Percentiles rank a stretch among this genome's conserved stretches.
These are phyloP conservation scores for Thymelicus acteon DNA, from an alignment of 2,888 invertebrate genomes.

Conservation along the genomic window DNA sequence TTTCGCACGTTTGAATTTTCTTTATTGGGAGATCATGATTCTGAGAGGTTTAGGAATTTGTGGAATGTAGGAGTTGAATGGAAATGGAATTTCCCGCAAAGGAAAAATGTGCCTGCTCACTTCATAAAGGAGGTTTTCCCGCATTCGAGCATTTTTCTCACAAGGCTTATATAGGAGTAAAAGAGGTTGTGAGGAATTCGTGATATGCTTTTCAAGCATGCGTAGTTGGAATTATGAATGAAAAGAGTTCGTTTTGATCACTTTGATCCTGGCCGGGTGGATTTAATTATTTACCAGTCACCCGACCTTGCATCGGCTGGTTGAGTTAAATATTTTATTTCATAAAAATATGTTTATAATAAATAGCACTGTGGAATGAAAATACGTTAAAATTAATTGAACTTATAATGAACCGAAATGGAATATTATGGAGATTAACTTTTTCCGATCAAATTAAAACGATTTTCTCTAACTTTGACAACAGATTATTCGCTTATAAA, in stretches of 20 bases:
- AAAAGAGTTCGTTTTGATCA: not conserved
- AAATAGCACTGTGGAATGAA: too few species aligned
- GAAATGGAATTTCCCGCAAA: constrained; percentile 45
- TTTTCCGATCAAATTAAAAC: too few species aligned
- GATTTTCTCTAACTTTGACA: too few species aligned
- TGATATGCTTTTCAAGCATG: constrained; percentile 50
- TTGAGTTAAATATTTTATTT: too few species aligned
- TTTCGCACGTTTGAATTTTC: constrained; percentile 80
- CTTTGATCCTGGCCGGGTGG: not conserved
- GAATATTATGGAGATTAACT: too few species aligned
- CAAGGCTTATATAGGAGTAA: constrained; percentile 62
- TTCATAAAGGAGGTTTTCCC: constrained; percentile 81
- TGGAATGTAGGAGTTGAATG: constrained; percentile 54
- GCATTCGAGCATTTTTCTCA: constrained; percentile 80
- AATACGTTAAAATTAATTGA: too few species aligned
- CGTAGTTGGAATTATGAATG: constrained; percentile 16
- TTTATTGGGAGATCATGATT: constrained; percentile 65
- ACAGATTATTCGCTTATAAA: too few species aligned
- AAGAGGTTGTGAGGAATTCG: constrained; percentile 56
- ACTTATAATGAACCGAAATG: too few species aligned
- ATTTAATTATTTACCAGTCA: too few species aligned
- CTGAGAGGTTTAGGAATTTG: constrained; percentile 60
- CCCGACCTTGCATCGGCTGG: too few species aligned
- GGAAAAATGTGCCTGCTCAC: constrained; percentile 52
- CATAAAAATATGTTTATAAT: too few species aligned